Evolutionary conservation across 2,888 invertebrate species (phyloP).

Genomic region (Synanthedon tipuliformis): DNA sequence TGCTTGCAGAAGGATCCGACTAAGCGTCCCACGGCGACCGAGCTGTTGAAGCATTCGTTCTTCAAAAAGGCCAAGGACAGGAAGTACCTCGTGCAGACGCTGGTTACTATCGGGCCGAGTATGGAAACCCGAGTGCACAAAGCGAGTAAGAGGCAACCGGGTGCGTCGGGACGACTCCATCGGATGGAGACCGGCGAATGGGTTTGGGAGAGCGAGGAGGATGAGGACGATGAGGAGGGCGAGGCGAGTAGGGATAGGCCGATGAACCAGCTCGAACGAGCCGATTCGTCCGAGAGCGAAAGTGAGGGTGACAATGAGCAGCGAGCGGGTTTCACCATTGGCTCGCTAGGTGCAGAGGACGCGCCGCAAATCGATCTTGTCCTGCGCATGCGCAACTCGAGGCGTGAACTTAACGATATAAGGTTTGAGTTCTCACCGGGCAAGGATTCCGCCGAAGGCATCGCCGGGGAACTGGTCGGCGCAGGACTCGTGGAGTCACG

Average conservation of each 20-base stretch:
- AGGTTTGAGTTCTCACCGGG: conserved; percentile 97
- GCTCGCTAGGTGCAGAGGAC: conserved; percentile 32
- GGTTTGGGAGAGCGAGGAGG: conserved; percentile 98
- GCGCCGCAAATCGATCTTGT: conserved; percentile 83
- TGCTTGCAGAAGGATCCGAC: conserved; percentile 97
- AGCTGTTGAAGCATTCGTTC: conserved; percentile 96
- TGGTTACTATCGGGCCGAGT: conserved; percentile 88
- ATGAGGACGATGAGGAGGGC: conserved; percentile 73
- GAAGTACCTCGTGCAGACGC: conserved; percentile 87
- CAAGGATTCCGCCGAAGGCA: conserved; percentile 92
- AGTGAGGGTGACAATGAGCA: conserved; percentile 39
- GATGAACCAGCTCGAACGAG: conserved; percentile 71
- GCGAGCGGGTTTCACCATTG: conserved; percentile 41
- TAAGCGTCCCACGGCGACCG: conserved; percentile 95
- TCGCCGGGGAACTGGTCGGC: conserved; percentile 96
- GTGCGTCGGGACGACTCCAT: conserved; percentile 86
- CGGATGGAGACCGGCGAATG: conserved; percentile 96
- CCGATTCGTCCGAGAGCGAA: conserved; percentile 72
- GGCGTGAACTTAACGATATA: conserved; percentile 96
- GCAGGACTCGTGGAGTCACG: conserved; percentile 94
- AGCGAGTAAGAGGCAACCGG: conserved; percentile 84
- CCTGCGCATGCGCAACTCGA: conserved; percentile 90
- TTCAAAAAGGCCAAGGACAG: conserved; percentile 98
- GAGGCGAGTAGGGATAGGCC: conserved; percentile 70
- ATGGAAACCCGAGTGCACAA: conserved; percentile 94